These are phyloP conservation scores for Argopecten irradians DNA, from an alignment of 1,140 invertebrate genomes.

Conservation along the genomic window DNA sequence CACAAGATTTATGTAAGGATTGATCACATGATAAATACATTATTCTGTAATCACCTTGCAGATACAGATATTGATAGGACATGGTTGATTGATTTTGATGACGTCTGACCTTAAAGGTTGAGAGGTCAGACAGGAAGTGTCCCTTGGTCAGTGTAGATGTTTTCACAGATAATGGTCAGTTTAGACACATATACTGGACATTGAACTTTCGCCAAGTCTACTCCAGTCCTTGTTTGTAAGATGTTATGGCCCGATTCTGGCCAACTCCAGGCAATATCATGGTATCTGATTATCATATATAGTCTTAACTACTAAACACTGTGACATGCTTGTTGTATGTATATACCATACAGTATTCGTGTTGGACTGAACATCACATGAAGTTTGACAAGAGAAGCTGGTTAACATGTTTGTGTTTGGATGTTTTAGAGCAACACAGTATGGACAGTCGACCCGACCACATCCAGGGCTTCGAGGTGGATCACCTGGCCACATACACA, in stretches of 20 bases:
- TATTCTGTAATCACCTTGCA: not conserved
- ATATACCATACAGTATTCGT: not conserved
- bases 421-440: slow-evolving; percentile 22
- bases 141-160: not conserved
- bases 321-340: not conserved
- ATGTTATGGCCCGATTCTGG: not conserved
- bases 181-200: not conserved
- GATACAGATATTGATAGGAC: not conserved
- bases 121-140: not conserved
- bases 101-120: not conserved
- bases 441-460: not conserved
- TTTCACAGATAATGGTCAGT: not conserved
- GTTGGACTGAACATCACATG: not conserved
- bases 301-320: not conserved
- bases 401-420: not conserved
- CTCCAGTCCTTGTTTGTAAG: not conserved
- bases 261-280: not conserved
- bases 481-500: slow-evolving; percentile 96
- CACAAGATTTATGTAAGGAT: not conserved
- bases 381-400: not conserved
- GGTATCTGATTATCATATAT: not conserved
- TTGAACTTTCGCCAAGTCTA: not conserved
- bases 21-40: not conserved
- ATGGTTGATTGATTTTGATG: not conserved
- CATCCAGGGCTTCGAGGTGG: slow-evolving; percentile 80